Base-by-base conservation (phyloP, 2,888 invertebrate genomes). In the Argyra leucocephala region DNA sequence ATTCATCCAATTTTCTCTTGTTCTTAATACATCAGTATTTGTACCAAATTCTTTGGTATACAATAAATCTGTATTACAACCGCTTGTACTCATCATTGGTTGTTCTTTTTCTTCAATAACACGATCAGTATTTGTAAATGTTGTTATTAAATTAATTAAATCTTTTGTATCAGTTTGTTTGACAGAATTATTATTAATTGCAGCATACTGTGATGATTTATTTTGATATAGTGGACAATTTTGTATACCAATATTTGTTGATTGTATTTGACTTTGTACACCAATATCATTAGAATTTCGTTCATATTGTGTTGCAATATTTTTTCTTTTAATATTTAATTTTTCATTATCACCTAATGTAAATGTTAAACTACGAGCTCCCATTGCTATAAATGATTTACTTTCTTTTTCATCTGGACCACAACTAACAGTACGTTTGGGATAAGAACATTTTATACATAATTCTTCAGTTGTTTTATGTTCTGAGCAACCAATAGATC, bases 291-390 rank as follows among this genome's bases (percentile, higher is more conserved):
- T 64, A 12, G 58, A 59, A 23, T 23, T 24, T 37, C 18, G 48
- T 58, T 66, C 60, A 7, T 73, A 76, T 67, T 78, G 80, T 9
- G 76, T 77, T 26, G 72, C 78, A 23, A 74, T 70, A 1, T 75
- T 72, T 69, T 77, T 78, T 2, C 72, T 73, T 62, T 74, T 77
- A 12, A 81, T 73, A 64, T 81, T 81, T 1, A 82, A 72, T 69
- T 81, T 82, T 63, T 82, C 82, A 31, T 71, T 73, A 63, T 84
- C 84, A 3, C 85, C 84, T 70, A 84, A 79, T 72, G 84, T 84
- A 71, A 86, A 86, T 1, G 85, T 85, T 68, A 83, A 82, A 72
- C 85, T 86, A 64, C 84, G 78, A 2, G 81, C 81, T 63, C 73
- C 78, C 26, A 84, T 73, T 1, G 83, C 66, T 36, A 83, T 74